Evolutionary conservation across 2,888 invertebrate species (phyloP).

Genomic region (Trissolcus brochymenae): DNA sequence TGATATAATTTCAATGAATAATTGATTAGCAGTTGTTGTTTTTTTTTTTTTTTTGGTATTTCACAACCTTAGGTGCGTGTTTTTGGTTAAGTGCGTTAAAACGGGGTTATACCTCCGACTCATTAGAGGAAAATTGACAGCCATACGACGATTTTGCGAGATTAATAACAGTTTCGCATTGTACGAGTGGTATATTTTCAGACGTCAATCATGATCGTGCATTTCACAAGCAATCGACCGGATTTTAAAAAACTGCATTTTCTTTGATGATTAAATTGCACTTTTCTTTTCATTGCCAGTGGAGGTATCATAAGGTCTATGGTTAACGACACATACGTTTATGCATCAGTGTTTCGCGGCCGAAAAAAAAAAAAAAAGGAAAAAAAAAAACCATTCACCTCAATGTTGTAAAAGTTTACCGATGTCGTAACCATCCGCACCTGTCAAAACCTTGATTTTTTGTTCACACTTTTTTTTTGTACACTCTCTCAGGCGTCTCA

Average conservation of each 20-base stretch:
- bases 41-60: too few relatives aligned
- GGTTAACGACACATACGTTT: constrained; percentile 45
- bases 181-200: constrained; percentile 11
- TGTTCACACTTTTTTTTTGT: constrained; percentile 42
- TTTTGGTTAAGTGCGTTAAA: too few relatives aligned
- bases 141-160: constrained; percentile 1
- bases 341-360: constrained; percentile 46
- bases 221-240: constrained; percentile 30
- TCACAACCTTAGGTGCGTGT: too few relatives aligned
- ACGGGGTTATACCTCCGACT: too few relatives aligned
- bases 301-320: constrained; percentile 47
- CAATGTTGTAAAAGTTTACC: constrained; percentile 42
- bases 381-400: constrained; percentile 33
- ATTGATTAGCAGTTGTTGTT: too few relatives aligned
- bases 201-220: constrained; percentile 24
- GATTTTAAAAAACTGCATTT: constrained; percentile 30
- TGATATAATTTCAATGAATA: too few relatives aligned
- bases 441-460: constrained; percentile 51
- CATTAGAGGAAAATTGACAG: background rate
- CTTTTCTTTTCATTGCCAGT: constrained; percentile 51
- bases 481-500: constrained; percentile 15
- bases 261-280: constrained; percentile 45
- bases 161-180: constrained; percentile 30
- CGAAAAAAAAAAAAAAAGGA: constrained; percentile 31
- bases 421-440: constrained; percentile 36